Evolutionary conservation across 2,797 vertebrate species (phyloP).

Genomic region (Pseudochirops corinnae): DNA sequence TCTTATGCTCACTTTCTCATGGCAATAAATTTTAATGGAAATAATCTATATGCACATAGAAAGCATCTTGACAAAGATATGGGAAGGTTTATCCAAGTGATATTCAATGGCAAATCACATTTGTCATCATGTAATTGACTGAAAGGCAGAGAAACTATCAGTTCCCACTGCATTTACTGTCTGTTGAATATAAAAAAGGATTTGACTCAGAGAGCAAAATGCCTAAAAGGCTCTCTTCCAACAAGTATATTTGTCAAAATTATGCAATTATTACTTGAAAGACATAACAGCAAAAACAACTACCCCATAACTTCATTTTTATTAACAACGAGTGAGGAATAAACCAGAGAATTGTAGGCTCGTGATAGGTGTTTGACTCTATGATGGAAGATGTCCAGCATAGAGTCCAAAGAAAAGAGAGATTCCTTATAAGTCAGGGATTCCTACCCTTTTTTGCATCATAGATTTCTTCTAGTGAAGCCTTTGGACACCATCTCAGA

Average conservation of each 20-base stretch:
- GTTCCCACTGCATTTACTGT: neutral
- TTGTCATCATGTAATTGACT: neutral
- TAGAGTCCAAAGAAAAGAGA: neutral
- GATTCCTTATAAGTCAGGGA: neutral
- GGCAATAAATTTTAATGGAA: neutral
- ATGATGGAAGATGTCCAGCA: neutral
- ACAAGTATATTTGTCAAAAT: neutral
- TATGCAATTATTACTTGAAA: neutral
- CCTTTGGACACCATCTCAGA: neutral
- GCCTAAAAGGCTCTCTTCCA: neutral
- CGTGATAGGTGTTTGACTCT: neutral
- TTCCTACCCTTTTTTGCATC: neutral
- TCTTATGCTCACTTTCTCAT: neutral
- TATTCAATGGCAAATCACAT: neutral
- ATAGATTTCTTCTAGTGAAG: neutral
- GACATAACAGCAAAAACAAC: neutral
- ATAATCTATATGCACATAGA: neutral
- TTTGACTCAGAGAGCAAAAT: neutral
- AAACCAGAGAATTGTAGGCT: neutral
- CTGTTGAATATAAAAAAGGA: neutral
- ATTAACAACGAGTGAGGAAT: neutral
- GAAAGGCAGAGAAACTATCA: neutral
- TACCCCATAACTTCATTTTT: neutral
- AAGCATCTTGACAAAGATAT: neutral
- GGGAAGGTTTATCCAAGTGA: neutral